Percentiles rank a stretch among this genome's conserved stretches.
Conservation (phyloP, 2,888 invertebrate species). For the Aporophyla nigra region DNA sequence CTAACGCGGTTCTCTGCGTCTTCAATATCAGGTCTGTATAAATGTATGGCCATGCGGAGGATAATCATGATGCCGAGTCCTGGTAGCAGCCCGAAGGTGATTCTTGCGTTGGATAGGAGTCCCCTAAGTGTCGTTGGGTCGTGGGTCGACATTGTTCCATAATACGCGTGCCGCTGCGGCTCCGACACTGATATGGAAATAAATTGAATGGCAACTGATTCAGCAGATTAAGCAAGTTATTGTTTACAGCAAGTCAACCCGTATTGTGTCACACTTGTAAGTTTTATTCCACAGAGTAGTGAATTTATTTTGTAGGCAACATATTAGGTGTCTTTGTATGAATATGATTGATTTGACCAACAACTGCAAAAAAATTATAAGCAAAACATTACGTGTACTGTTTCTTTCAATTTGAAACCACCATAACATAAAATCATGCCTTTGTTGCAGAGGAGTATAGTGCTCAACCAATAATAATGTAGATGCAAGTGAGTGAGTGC, state of each 20-base stretch:
- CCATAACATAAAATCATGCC: too few relatives aligned
- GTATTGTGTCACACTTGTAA: conserved; percentile 61
- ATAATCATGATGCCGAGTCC: conserved; percentile 92
- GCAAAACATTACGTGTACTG: background rate
- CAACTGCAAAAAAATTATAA: too few relatives aligned
- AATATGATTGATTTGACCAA: background rate
- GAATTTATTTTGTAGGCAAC: conserved; percentile 5
- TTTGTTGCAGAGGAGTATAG: background rate
- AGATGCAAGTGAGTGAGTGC: too few relatives aligned
- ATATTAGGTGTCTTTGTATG: background rate
- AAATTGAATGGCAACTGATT: conserved; percentile 67
- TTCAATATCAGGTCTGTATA: conserved; percentile 93
- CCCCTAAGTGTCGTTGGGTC: conserved; percentile 77
- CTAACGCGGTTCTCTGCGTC: conserved; percentile 92
- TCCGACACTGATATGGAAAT: conserved; percentile 60
- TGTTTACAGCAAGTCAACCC: conserved; percentile 68
- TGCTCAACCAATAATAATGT: background rate
- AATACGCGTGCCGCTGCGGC: conserved; percentile 54
- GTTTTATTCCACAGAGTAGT: conserved; percentile 71
- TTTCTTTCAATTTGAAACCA: background rate
- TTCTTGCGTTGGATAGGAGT: conserved; percentile 91
- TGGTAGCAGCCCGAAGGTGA: conserved; percentile 92
- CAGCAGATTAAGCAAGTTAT: conserved; percentile 75
- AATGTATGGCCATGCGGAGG: conserved; percentile 92
- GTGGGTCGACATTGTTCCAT: conserved; percentile 76